These are phyloP conservation scores for Lepisosteus osseus DNA, from an alignment of 2,113 vertebrate genomes.

Conservation along the genomic window DNA sequence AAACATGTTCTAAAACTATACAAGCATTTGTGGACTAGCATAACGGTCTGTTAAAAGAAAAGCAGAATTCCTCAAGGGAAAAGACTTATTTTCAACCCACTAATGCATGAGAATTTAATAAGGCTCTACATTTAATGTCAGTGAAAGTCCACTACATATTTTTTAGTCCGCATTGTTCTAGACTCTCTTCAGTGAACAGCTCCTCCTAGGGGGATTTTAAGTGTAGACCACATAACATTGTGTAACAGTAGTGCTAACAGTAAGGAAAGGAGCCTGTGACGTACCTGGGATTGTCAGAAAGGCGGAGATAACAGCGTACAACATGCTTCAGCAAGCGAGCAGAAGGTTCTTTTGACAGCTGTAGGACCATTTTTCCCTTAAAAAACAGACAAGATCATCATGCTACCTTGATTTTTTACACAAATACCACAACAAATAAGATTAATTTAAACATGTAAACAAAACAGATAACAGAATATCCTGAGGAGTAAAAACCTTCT, in stretches of 20 bases:
- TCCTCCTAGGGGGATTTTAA: conserved; percentile 7
- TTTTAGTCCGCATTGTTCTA: neutral
- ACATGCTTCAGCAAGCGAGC: conserved; percentile 93
- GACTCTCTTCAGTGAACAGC: neutral
- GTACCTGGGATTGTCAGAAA: conserved; percentile 96
- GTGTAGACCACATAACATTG: neutral
- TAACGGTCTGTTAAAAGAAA: too few species aligned
- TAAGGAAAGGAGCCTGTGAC: neutral
- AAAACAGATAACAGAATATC: neutral
- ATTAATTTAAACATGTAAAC: neutral
- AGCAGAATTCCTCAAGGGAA: too few species aligned
- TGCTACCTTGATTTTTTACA: too few species aligned
- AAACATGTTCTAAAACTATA: too few species aligned
- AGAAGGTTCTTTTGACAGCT: conserved; percentile 94
- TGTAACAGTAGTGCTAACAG: neutral
- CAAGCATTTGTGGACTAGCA: too few species aligned
- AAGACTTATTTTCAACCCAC: too few species aligned
- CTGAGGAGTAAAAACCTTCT: too few species aligned
- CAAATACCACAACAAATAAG: too few species aligned
- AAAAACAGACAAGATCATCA: neutral
- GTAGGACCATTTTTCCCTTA: conserved; percentile 97
- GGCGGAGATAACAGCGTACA: conserved; percentile 94
- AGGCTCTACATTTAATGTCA: too few species aligned
- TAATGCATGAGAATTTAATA: too few species aligned
- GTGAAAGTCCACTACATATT: neutral